These are phyloP conservation scores for Lasioglossum marginatum DNA, from an alignment of 2,888 invertebrate genomes.

Conservation along the genomic window DNA sequence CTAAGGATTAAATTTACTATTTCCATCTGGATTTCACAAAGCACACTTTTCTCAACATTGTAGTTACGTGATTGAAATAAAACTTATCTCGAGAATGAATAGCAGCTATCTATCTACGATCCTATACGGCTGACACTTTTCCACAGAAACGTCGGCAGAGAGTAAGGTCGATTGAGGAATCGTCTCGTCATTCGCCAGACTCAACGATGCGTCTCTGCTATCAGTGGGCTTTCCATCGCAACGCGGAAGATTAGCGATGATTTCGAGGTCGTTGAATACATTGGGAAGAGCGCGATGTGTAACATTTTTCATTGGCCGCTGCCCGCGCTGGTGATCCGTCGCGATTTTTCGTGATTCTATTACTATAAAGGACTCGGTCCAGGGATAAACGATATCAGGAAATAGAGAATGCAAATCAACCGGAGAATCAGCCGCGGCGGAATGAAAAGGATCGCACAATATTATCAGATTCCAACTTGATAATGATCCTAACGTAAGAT, in stretches of 20 bases:
- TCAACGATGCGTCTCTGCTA: not conserved
- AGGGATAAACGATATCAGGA: conserved; percentile 42
- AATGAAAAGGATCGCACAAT: conserved; percentile 24
- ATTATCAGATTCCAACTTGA: conserved; percentile 21
- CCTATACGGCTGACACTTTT: not conserved
- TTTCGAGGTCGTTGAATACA: conserved; percentile 44
- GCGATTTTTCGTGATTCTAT: conserved; percentile 45
- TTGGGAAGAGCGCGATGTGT: conserved; percentile 1
- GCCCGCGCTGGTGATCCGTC: not conserved
- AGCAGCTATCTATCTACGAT: not conserved
- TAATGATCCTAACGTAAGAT: conserved; percentile 25
- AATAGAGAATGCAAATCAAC: conserved; percentile 49
- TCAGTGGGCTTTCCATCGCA: conserved; percentile 9
- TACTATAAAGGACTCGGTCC: conserved; percentile 42
- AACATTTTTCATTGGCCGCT: conserved; percentile 26
- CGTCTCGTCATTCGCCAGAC: not conserved
- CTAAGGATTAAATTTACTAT: not conserved
- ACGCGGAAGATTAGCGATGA: conserved; percentile 44
- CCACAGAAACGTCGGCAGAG: not conserved
- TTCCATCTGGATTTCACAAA: not conserved
- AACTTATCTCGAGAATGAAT: not conserved
- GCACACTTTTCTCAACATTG: not conserved
- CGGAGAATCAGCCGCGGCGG: conserved; percentile 26
- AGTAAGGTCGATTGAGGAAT: conserved; percentile 3
- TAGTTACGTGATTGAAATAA: not conserved